These are phyloP conservation scores for Pinna nobilis DNA, from an alignment of 1,140 invertebrate genomes.

Conservation along the genomic window DNA sequence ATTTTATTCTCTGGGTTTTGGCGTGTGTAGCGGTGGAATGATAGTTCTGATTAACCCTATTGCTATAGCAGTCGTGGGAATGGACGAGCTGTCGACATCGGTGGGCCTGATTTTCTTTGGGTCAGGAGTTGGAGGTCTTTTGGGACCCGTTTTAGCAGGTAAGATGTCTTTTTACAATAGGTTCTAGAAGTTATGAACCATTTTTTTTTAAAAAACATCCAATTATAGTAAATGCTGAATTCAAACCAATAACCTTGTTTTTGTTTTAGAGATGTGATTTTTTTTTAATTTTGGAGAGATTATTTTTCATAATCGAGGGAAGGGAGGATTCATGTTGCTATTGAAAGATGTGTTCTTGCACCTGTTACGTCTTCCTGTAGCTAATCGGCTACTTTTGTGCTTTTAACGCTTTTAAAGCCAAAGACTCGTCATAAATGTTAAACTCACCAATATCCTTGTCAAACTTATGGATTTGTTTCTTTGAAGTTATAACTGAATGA, in stretches of 20 bases:
- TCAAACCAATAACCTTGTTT: background rate
- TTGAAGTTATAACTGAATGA: no score
- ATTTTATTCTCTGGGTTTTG: constrained; percentile 39
- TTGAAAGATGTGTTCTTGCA: no score
- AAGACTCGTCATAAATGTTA: no score
- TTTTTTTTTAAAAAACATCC: background rate
- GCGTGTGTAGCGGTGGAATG: constrained; percentile 45
- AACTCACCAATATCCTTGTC: no score
- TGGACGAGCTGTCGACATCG: constrained; percentile 41
- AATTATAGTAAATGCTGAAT: background rate
- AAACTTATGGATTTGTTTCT: no score
- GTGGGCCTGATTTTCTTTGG: constrained; percentile 41
- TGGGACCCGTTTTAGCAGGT: constrained; percentile 52
- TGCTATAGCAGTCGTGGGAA: constrained; percentile 39
- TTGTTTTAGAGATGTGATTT: no score
- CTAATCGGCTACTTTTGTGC: no score
- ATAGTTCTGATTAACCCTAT: constrained; percentile 40
- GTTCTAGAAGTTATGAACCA: background rate
- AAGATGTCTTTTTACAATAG: background rate
- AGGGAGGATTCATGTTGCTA: no score
- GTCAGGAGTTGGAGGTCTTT: constrained; percentile 39
- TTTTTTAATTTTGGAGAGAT: no score
- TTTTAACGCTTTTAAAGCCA: no score
- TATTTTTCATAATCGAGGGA: no score
- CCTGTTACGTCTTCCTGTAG: no score